Percentiles rank a stretch among this genome's conserved stretches.
phyloP scores from a whole-genome alignment of 2,113 vertebrate species.

The Redunca redunca region DNA sequence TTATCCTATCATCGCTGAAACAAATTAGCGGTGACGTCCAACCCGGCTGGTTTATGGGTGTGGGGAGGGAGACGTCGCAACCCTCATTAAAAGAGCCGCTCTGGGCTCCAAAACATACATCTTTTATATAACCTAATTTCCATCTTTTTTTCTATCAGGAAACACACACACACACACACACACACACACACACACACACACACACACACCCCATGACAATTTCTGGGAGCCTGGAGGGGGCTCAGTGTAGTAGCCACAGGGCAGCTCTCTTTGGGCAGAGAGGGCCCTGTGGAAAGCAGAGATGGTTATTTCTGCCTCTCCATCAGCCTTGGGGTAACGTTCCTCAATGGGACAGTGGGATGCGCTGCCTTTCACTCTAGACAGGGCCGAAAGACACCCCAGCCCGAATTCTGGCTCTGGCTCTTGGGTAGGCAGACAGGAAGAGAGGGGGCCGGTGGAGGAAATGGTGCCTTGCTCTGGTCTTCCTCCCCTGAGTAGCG shows the following conservation, averaged over 20 bases:
- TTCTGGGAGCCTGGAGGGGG: conserved; percentile 30
- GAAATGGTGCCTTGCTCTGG: background rate
- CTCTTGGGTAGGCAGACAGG: background rate
- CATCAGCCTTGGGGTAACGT: background rate
- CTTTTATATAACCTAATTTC: conserved; percentile 83
- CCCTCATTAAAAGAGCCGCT: conserved; percentile 80
- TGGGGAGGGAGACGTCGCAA: conserved; percentile 80
- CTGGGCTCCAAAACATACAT: conserved; percentile 77
- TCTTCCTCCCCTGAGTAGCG: background rate
- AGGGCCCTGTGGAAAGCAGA: background rate
- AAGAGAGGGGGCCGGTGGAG: background rate
- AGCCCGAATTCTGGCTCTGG: background rate
- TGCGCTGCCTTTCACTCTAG: accelerated
- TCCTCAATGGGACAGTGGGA: background rate
- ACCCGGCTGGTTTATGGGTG: conserved; percentile 81
- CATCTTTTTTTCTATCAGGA: conserved; percentile 55
- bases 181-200: background rate
- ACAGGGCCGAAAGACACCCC: background rate
- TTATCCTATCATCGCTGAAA: conserved; percentile 81
- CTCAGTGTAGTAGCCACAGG: background rate
- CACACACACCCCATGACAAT: conserved; percentile 26
- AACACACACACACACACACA: background rate
- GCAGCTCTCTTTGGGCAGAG: background rate
- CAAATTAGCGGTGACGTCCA: conserved; percentile 83
- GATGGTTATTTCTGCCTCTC: background rate